These are phyloP conservation scores for Isaurus tuberculatus DNA, from an alignment of 92 coral and sea anemone genomes.

Conservation along the genomic window DNA sequence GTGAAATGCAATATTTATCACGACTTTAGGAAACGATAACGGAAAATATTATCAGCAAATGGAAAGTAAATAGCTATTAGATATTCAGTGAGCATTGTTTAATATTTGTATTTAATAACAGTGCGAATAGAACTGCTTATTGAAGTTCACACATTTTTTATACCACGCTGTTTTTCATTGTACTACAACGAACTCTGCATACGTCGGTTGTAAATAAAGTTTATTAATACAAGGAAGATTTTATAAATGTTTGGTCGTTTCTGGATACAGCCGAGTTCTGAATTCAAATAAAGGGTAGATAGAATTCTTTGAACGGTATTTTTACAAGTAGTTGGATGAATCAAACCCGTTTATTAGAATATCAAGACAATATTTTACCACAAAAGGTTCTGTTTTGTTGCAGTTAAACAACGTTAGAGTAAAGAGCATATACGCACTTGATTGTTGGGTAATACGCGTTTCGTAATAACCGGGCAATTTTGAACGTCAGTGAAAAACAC, in stretches of 20 bases:
- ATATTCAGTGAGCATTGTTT: constrained; percentile 19
- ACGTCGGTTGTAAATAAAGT: constrained; percentile 23
- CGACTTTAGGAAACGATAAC: not conserved
- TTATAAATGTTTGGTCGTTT: not conserved
- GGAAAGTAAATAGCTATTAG: constrained; percentile 11
- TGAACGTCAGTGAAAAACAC: too few species aligned
- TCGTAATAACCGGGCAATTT: too few species aligned
- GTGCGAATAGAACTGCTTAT: not conserved
- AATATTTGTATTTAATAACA: not conserved
- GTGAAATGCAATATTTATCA: not conserved
- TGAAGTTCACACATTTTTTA: not conserved
- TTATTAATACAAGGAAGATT: not conserved
- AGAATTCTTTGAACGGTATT: too few species aligned
- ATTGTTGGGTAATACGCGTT: too few species aligned
- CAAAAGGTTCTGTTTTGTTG: too few species aligned
- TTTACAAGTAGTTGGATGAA: too few species aligned
- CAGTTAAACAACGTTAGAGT: too few species aligned
- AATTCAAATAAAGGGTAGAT: not conserved
- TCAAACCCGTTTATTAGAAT: too few species aligned
- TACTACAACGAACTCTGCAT: not conserved
- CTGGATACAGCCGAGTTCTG: not conserved
- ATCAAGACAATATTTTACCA: too few species aligned
- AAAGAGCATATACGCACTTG: too few species aligned
- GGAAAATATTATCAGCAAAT: constrained; percentile 30
- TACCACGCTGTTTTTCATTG: not conserved